These are phyloP conservation scores for Anhinga rufa DNA, from an alignment of 2,113 vertebrate species.

Conservation along the genomic window DNA sequence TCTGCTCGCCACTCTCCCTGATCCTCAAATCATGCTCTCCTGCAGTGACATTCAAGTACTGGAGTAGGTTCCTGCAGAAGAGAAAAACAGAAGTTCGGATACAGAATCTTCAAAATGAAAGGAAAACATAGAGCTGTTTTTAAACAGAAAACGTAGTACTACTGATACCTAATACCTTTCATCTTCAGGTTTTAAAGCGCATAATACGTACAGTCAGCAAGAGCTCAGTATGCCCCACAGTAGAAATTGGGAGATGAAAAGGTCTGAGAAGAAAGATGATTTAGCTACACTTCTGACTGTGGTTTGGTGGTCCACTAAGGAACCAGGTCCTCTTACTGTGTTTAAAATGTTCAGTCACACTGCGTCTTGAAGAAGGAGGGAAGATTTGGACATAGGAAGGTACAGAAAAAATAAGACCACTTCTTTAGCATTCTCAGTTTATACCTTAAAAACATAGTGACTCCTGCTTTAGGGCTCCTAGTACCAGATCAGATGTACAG, in stretches of 20 bases:
- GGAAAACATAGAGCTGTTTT: background rate
- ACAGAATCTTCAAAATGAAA: background rate
- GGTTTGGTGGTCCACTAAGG: background rate
- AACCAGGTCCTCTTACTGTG: background rate
- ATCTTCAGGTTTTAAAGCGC: background rate
- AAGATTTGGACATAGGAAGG: background rate
- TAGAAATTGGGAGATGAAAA: background rate
- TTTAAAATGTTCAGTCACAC: background rate
- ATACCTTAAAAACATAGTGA: background rate
- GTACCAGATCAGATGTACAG: background rate
- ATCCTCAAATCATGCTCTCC: conserved; percentile 77
- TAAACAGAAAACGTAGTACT: background rate
- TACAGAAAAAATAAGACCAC: background rate
- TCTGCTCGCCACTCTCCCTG: conserved; percentile 76
- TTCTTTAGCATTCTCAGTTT: background rate
- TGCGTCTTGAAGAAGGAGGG: background rate
- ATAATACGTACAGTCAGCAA: background rate
- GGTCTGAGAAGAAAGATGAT: background rate
- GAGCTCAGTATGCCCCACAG: background rate
- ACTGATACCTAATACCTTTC: background rate
- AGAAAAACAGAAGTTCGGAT: background rate
- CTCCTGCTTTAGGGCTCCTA: background rate
- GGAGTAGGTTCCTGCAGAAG: conserved; percentile 15
- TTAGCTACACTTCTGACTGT: background rate
- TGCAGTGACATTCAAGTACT: conserved; percentile 66